Evolutionary conservation across 2,888 invertebrate genomes (phyloP).

Genomic region (Xiphydria camelus): DNA sequence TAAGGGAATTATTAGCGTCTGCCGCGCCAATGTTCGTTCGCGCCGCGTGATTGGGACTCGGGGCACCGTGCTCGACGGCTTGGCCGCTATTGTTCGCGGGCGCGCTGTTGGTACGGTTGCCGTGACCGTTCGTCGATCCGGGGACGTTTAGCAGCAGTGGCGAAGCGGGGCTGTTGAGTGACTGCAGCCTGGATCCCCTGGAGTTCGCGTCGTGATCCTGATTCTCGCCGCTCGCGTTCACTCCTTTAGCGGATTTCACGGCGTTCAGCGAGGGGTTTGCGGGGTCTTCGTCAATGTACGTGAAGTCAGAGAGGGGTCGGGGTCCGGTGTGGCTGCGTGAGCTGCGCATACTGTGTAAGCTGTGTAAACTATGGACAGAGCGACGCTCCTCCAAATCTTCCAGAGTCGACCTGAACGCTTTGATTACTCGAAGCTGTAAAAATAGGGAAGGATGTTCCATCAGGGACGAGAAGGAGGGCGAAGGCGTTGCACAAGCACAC

Average conservation of each 20-base stretch:
- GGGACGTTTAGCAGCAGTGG: constrained; percentile 53
- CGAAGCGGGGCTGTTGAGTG: constrained; percentile 50
- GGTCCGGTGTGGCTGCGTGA: constrained; percentile 76
- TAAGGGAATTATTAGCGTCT: constrained; percentile 41
- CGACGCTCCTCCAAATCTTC: constrained; percentile 99
- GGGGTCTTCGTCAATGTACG: constrained; percentile 77
- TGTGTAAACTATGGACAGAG: constrained; percentile 96
- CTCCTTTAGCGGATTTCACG: constrained; percentile 33
- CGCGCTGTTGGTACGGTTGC: constrained; percentile 29
- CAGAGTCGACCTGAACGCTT: constrained; percentile 99
- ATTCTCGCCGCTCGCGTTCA: constrained; percentile 60
- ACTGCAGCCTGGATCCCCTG: constrained; percentile 38
- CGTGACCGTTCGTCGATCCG: constrained; percentile 36
- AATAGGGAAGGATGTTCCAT: constrained; percentile 64
- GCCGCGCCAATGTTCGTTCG: constrained; percentile 44
- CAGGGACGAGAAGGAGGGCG: neutral
- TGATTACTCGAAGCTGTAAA: constrained; percentile 99
- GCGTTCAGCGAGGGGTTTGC: constrained; percentile 58
- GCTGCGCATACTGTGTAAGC: constrained; percentile 83
- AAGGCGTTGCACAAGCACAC: constrained; percentile 47
- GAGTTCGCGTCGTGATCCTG: constrained; percentile 66
- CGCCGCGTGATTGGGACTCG: constrained; percentile 39
- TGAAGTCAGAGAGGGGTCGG: constrained; percentile 80
- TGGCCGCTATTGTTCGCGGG: constrained; percentile 39
- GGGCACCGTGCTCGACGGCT: constrained; percentile 33